Percentiles rank a stretch among this genome's conserved stretches.
phyloP scores from a whole-genome alignment of 2,888 invertebrate species.

The Andrena bucephala region DNA sequence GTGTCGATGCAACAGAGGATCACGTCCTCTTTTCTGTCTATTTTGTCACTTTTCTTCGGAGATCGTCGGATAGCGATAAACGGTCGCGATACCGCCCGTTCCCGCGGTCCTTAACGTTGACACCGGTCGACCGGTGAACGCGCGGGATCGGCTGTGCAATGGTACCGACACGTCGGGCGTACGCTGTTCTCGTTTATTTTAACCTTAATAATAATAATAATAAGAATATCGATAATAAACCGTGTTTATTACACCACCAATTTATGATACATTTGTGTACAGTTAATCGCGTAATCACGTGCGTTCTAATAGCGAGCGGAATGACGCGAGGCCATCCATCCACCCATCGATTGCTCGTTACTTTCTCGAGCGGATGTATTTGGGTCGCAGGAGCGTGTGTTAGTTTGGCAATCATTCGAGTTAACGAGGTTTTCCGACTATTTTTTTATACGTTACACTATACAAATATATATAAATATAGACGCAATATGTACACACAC shows the following conservation, averaged over 20 bases:
- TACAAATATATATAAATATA: constrained; percentile 59
- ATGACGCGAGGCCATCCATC: constrained; percentile 10
- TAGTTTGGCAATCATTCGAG: constrained; percentile 69
- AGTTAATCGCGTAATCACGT: constrained; percentile 1
- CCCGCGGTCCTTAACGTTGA: not conserved
- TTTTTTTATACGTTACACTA: constrained; percentile 76
- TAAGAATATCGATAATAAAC: no score
- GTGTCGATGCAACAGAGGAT: constrained; percentile 39
- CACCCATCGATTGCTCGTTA: constrained; percentile 4
- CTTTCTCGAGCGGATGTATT: not conserved
- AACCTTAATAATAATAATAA: not conserved
- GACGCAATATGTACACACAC: constrained; percentile 30
- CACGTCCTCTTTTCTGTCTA: constrained; percentile 65
- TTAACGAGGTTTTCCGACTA: constrained; percentile 72
- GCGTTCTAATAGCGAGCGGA: constrained; percentile 35
- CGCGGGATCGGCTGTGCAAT: no score
- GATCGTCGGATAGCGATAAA: constrained; percentile 48
- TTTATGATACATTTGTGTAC: no score
- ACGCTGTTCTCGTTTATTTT: not conserved
- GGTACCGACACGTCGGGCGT: not conserved
- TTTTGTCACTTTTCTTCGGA: constrained; percentile 67
- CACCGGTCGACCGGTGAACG: not conserved
- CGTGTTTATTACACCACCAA: no score
- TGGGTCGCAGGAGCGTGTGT: constrained; percentile 45
- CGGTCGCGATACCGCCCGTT: constrained; percentile 1